Percentiles rank a stretch among this genome's conserved stretches.
phyloP scores from a whole-genome alignment of 2,888 invertebrate genomes.

The Tiliacea citrago region DNA sequence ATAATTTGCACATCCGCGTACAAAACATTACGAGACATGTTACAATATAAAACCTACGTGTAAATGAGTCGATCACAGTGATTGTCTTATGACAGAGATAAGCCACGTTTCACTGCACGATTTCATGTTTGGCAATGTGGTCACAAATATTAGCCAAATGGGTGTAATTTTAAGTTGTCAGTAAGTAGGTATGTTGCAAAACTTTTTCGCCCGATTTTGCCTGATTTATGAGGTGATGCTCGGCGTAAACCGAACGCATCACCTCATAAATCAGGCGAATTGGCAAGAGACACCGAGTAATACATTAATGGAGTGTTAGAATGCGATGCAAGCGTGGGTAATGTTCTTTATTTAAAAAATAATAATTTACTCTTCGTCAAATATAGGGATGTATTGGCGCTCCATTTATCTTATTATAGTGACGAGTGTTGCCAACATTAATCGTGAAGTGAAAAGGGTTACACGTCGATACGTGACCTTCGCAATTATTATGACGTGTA shows the following conservation, averaged over 20 bases:
- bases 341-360: neutral
- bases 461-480: constrained; percentile 40
- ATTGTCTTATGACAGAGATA: constrained; percentile 43
- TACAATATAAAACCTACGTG: constrained; percentile 56
- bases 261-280: neutral
- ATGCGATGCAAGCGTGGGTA: neutral
- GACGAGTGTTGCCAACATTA: constrained; percentile 24
- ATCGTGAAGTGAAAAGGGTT: constrained; percentile 15
- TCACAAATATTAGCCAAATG: constrained; percentile 5
- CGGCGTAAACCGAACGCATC: neutral
- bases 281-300: neutral
- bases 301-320: constrained; percentile 5
- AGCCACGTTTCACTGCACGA: constrained; percentile 50
- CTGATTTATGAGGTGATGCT: too few species aligned
- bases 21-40: constrained; percentile 53
- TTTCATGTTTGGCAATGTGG: constrained; percentile 22
- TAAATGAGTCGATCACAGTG: constrained; percentile 63
- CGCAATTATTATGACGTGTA: constrained; percentile 39
- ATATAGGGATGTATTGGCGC: neutral
- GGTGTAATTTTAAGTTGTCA: neutral
- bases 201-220: too few species aligned
- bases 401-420: neutral
- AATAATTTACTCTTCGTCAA: neutral
- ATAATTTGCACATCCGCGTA: constrained; percentile 50
- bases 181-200: too few species aligned